Evolutionary conservation across 2,797 vertebrate genomes (phyloP), one percentile per base, ranked within the genome.

Genomic region (Discoglossus pictus): DNA sequence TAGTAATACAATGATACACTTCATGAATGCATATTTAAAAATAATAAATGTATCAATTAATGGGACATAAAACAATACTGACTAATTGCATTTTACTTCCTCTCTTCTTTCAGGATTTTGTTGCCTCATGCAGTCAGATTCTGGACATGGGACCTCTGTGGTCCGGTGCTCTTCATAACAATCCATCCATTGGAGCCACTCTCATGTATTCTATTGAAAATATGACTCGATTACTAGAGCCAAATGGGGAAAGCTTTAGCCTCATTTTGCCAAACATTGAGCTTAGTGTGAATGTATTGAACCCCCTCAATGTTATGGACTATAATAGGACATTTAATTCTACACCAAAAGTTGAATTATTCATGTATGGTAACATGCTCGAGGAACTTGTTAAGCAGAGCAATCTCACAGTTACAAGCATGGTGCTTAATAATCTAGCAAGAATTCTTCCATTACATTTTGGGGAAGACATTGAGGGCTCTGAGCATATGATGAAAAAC

Each of bases 191-290:
- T 0, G 55, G 44, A 13, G 76, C 84, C 2, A n/a, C 20, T 5
- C 61, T 85, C 51, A 73, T 83, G 59, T 54, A 67, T 67, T 72
- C 76, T 1, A 21, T 80, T 5, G 82, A 84, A 69, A 74, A 21
- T 16, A 43, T 85, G 50, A 52, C 67, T 4, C 1, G 21, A 42
- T 65, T 65, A 39, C 60, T 80, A 59, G 1, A 13, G 7, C 65
- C 56, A 0, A 9, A 38, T 7, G 25, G 36, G 0, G 56, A 67
- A 0, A 62, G 70, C 11, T 76, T 78, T 56, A 34, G 11, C 65
- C 31, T 79, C 44, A 13, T 2, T 25, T 61, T 64, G 9, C 42
- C 64, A 20, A 82, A 75, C 0, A 35, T 82, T 17, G 51, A 67
- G 20, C 47, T 82, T 16, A 65, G 71, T 16, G 68, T 54, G 1